Conservation (phyloP, 2,888 invertebrate species). For the Arctia plantaginis region DNA sequence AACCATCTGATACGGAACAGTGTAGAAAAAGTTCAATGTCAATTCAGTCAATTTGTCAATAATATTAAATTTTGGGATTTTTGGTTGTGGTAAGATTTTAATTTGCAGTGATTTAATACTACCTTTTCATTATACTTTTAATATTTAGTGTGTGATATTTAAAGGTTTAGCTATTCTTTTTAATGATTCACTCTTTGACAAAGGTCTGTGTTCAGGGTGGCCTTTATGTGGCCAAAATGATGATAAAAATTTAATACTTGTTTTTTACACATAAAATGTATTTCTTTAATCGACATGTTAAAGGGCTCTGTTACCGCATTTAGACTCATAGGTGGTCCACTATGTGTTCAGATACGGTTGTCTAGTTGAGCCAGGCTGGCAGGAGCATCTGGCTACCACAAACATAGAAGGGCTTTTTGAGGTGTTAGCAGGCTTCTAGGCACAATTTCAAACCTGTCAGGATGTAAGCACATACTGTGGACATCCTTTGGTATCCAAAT, state of each 20-base stretch:
- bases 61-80: neutral
- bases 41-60: neutral
- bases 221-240: neutral
- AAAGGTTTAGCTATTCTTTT: neutral
- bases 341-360: no score
- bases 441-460: no score
- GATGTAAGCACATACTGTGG: no score
- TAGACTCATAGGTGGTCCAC: no score
- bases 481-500: no score
- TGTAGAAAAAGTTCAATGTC: neutral
- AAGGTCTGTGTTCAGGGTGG: neutral
- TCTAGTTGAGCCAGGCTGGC: no score
- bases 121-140: neutral
- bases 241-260: neutral
- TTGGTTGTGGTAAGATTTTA: no score
- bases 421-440: no score
- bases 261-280: neutral
- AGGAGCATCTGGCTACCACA: no score
- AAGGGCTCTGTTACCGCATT: no score
- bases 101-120: neutral
- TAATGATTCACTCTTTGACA: neutral
- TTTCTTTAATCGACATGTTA: neutral
- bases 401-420: no score
- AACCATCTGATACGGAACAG: neutral
- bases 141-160: neutral